Conservation (phyloP, 2,113 vertebrate genomes). For the Lampris megalopsis region DNA sequence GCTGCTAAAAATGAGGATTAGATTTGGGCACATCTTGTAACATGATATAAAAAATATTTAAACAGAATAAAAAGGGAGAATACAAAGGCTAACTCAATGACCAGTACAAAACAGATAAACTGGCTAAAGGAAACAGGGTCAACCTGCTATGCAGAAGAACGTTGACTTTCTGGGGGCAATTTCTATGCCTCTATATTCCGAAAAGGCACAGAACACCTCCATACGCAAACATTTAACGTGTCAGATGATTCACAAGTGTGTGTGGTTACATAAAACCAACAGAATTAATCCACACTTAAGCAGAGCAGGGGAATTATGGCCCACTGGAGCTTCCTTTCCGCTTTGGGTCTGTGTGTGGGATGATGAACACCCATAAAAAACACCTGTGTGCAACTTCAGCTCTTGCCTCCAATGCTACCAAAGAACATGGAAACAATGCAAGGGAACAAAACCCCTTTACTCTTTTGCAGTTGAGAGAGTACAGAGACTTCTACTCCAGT, state of each 20-base stretch:
- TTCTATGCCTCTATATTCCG: background rate
- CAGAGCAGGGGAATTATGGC: background rate
- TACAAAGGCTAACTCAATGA: background rate
- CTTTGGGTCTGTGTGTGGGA: background rate
- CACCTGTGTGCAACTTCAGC: background rate
- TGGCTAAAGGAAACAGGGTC: background rate
- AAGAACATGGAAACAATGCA: background rate
- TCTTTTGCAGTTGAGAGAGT: background rate
- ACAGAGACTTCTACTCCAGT: background rate
- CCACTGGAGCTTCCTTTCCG: slow-evolving; percentile 7
- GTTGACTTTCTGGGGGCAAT: background rate
- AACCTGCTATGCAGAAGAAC: background rate
- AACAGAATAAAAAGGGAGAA: background rate
- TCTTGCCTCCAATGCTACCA: background rate
- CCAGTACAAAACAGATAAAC: background rate
- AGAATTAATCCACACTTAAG: background rate
- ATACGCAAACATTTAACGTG: background rate
- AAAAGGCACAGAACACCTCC: slow-evolving; percentile 6
- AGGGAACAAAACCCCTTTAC: background rate
- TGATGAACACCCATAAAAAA: background rate
- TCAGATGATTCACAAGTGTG: background rate
- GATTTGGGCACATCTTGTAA: background rate
- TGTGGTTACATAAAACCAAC: slow-evolving; percentile 19
- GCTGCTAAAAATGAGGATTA: background rate
- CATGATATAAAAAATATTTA: background rate